Evolutionary conservation across 2,113 vertebrate genomes (phyloP), one percentile per base, ranked within the genome.

Genomic region (Myodes glareolus): DNA sequence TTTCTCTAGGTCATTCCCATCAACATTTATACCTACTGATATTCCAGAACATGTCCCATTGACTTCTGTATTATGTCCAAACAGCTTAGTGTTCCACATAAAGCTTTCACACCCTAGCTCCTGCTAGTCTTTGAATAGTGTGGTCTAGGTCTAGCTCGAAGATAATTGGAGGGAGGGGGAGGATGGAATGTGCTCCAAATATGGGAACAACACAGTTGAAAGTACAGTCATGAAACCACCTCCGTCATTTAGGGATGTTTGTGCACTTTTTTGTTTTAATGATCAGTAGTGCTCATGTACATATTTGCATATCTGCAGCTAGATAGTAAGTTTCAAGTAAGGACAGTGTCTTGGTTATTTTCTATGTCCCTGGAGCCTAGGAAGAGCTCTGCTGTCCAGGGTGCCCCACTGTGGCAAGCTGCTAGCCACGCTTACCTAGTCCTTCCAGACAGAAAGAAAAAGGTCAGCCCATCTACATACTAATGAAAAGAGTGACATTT

Each of bases 401-500:
- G 55, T 29, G 19, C 25, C 52, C 45, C 23, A 81, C 65, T 14
- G 13, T 89, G 10, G 25, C 47, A 61, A 50, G 29, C 63, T 25
- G 29, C 19, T 82, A 63, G 52, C 55, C 78, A n/a, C 17, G 21
- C 68, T 94, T 11, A 91, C n/a, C n/a, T 7, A 91, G n/a, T 86
- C n/a, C 81, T 85, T 94, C 55, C 70, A 90, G 29, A 67, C 7
- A 45, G 9, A 85, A 90, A 50, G 9, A 99, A 99, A 99, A 99
- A 55, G 98, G 98, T n/a, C 98, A 98, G 75, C 99, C 99, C 23
- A 99, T 99, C 96, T 99, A 99, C 94, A 98, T 99, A 98, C 99
- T 99, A 0, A 96, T 99, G 78, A 99, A 99, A 94, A 99, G 98
- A 96, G 98, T 99, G 3, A 99, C 99, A 90, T 99, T 99, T 98